These are phyloP conservation scores for Orchesellides sinensis DNA, from an alignment of 2,888 invertebrate species.

Conservation along the genomic window DNA sequence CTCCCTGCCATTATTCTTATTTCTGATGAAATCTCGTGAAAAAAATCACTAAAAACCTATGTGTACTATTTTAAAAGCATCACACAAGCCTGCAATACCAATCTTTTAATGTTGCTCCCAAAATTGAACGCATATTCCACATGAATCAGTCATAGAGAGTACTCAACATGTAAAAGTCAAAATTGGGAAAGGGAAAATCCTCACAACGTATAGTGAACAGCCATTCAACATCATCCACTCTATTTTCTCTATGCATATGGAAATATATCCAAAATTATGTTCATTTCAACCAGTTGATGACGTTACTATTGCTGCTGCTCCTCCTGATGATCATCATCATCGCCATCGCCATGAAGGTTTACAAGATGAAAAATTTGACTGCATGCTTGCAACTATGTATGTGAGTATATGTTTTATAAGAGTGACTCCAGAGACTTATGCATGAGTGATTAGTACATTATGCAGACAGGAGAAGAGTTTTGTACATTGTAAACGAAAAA, in stretches of 20 bases:
- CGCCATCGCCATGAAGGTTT: neutral
- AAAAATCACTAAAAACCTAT: neutral
- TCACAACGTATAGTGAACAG: neutral
- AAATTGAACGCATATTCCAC: too few relatives aligned
- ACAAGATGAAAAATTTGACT: neutral
- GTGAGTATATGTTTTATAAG: slow-evolving; percentile 4
- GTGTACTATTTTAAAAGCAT: too few relatives aligned
- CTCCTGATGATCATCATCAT: neutral
- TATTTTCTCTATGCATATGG: neutral
- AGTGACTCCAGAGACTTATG: slow-evolving; percentile 69
- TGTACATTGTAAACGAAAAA: neutral
- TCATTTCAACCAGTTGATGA: too few relatives aligned
- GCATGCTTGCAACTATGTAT: neutral
- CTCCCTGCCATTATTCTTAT: neutral
- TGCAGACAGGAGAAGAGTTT: slow-evolving; percentile 56
- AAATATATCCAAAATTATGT: too few relatives aligned
- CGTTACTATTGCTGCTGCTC: too few relatives aligned
- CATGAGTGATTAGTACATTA: slow-evolving; percentile 71
- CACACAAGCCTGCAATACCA: too few relatives aligned
- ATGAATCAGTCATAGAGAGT: neutral
- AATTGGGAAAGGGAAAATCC: too few relatives aligned
- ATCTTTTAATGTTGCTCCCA: too few relatives aligned
- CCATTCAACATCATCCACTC: neutral
- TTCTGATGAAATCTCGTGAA: neutral
- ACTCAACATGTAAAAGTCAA: slow-evolving; percentile 18